Evolutionary conservation across 2,113 vertebrate genomes (phyloP), one percentile per base, ranked within the genome.

Genomic region (Gadus chalcogrammus): DNA sequence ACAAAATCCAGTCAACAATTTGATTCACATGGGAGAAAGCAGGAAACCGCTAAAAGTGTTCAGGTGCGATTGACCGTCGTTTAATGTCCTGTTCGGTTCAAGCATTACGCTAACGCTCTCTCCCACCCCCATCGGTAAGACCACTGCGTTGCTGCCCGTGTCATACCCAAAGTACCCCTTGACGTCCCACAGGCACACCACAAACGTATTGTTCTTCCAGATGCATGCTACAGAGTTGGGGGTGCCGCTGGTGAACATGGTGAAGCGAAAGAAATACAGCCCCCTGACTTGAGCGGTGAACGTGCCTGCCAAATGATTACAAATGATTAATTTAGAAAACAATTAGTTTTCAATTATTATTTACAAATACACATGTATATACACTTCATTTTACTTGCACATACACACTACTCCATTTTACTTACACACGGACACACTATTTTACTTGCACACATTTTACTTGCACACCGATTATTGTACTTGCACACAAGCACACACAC

Each of bases 21-120:
- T 59, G 24, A 52, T 66, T 81, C 15, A 81, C 15, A 63, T 20
- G 3, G 78, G 18, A 28, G 84, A 87, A n/a, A 89, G 82, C 61
- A 88, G 78, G 61, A 89, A 88, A 0, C 84, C 85, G 6, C 67
- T 69, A 71, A 88, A 88, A 31, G 75, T 78, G 83, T 86, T 88
- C 76, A 85, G 84, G 59, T 76, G 67, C 74, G 73, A 73, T 18
- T 0, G 0, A 12, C 84, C 80, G 52, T 85, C 83, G 55, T 71
- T 85, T 22, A 88, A 38, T 0, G 20, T 0, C 65, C 69, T 72
- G 62, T 74, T 75, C 22, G 55, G 38, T 0, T 3, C 1, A 15
- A 88, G 86, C 28, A 76, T 62, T 27, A 82, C 74, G 15, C 70
- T 85, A 3, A 87, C 88, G 0, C 3, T 75, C 67, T 89, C 86